Evolutionary conservation across 2,888 invertebrate species (phyloP), one percentile per base, ranked within the genome.

Genomic region (Phyto melanocephala): DNA sequence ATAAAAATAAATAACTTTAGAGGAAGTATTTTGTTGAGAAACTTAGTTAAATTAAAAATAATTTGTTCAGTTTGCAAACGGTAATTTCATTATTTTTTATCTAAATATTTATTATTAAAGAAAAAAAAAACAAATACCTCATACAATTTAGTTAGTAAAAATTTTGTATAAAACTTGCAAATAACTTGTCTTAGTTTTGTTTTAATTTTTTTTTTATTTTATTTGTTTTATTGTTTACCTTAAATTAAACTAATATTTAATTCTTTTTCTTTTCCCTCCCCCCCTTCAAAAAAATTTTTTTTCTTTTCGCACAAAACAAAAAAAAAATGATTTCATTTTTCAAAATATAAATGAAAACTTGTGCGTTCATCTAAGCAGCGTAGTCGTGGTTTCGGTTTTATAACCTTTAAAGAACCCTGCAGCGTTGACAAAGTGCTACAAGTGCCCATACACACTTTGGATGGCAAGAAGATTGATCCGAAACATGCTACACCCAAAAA

Each of bases 401-500:
- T 97, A 92, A 97, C 97, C 88, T 97, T 97, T 92, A 95, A 96
- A 91, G 97, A 97, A 92, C 96, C 97, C 76, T 94, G 95, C 86
- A 95, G 96, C 88, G 97, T 97, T 85, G 97, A 97, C 92, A 96
- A 96, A 92, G 97, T 97, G 80, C 93, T 97, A 74, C 96, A 96
- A 87, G 96, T 97, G 86, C 96, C 96, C 78, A 95, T 96, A 85
- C 97, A 97, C 93, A 96, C 96, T 68, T 93, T 97, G 86, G 97
- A 97, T 92, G 97, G 97, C 84, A 97, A 97, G 92, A 96, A 97
- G 92, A 97, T 97, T 91, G 97, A 97, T 91, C 97, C 97, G 77
- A 97, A 97, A 89, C 97, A 97, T 92, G 97, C 97, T 78, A 97
- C 97, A 65, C 97, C 97, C 84, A 97, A 97, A 91, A 97, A 96